A percentile compares a stretch with the other conserved stretches of the same genome.
Conservation (phyloP, 2,797 vertebrate genomes). For the Meda fulgida region DNA sequence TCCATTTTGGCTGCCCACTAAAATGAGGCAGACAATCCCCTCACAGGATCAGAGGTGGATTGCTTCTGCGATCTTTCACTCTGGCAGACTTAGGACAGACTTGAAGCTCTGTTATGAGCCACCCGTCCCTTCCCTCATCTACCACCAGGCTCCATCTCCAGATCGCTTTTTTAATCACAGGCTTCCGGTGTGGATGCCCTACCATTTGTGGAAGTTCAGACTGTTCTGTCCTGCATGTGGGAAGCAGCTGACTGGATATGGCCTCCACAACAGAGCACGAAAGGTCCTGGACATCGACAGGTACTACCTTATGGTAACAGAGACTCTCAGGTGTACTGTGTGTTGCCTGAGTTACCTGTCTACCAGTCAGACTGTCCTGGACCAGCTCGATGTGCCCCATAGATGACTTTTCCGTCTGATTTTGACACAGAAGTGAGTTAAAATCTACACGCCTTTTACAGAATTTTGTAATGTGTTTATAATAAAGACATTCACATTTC, state of each 20-base stretch:
- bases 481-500: too few species aligned
- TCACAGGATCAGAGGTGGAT: constrained; percentile 45
- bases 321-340: constrained; percentile 44
- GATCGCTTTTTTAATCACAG: constrained; percentile 34
- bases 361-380: constrained; percentile 35
- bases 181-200: constrained; percentile 50
- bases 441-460: neutral
- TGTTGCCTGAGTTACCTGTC: constrained; percentile 14
- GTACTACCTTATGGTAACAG: constrained; percentile 47
- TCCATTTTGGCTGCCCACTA: too few species aligned
- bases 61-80: constrained; percentile 5
- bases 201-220: constrained; percentile 49
- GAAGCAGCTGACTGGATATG: constrained; percentile 19
- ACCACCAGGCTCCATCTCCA: constrained; percentile 42
- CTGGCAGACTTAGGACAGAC: neutral
- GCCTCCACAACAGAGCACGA: constrained; percentile 19
- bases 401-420: constrained; percentile 13
- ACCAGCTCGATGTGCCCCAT: constrained; percentile 45
- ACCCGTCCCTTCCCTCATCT: constrained; percentile 10
- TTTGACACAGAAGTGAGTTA: constrained; percentile 41
- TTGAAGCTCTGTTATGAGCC: constrained; percentile 55
- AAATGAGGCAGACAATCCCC: too few species aligned
- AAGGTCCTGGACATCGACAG: constrained; percentile 46
- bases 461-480: neutral
- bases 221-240: constrained; percentile 37